A percentile compares a stretch with the other conserved stretches of the same genome.
These are phyloP conservation scores for Pempheris klunzingeri DNA, from an alignment of 2,797 vertebrate species.

Conservation along the genomic window DNA sequence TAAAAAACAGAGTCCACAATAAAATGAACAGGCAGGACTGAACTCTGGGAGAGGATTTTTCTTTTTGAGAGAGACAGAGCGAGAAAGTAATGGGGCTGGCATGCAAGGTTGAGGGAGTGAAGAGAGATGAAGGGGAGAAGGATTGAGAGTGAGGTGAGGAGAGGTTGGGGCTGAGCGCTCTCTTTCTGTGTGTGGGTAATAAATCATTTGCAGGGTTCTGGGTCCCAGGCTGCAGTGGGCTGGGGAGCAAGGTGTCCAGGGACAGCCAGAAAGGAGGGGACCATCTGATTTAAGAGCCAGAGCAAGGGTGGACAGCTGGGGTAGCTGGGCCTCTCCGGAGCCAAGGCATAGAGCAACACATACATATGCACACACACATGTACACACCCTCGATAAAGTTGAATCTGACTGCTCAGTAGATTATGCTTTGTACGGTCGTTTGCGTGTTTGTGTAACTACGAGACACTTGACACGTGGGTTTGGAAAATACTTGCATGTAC, in stretches of 20 bases:
- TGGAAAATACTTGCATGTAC: not conserved
- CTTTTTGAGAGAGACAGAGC: conserved; percentile 35
- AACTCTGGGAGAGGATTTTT: conserved; percentile 21
- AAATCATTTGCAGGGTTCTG: conserved; percentile 72
- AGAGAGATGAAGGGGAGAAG: conserved; percentile 60
- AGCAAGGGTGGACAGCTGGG: conserved; percentile 66
- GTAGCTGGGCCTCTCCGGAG: conserved; percentile 55
- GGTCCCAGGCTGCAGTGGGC: conserved; percentile 58
- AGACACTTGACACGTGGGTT: not conserved
- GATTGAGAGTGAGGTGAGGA: conserved; percentile 57
- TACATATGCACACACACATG: not conserved
- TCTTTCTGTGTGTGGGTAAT: conserved; percentile 59
- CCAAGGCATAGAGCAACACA: conserved; percentile 31
- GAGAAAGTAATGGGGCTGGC: conserved; percentile 37
- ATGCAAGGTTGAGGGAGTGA: conserved; percentile 47
- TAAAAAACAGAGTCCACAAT: conserved; percentile 9
- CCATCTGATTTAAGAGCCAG: conserved; percentile 74
- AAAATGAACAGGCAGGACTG: conserved; percentile 29
- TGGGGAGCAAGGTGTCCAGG: conserved; percentile 69
- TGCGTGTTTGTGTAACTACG: conserved; percentile 19
- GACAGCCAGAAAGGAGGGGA: conserved; percentile 63
- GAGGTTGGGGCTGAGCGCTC: conserved; percentile 47
- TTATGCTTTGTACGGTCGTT: not conserved
- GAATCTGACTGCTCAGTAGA: conserved; percentile 4
- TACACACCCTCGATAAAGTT: conserved; percentile 14